phyloP scores from a whole-genome alignment of 2,113 vertebrate genomes.

The Bostrychus sinensis region DNA sequence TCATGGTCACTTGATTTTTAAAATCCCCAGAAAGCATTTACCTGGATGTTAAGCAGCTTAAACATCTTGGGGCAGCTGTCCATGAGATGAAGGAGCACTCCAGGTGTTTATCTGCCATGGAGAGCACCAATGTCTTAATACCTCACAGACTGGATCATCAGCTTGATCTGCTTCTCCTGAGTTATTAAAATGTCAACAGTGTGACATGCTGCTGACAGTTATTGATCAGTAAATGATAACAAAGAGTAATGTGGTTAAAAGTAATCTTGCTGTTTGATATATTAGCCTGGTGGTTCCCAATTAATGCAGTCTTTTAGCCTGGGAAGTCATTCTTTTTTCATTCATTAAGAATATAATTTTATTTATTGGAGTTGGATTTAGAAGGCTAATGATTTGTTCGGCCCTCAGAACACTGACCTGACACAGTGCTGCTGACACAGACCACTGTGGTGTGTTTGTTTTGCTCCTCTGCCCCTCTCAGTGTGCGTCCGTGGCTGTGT shows the following conservation, averaged over 20 bases:
- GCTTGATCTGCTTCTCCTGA: not conserved
- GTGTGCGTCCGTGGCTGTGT: slow-evolving; percentile 16
- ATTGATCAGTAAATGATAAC: not conserved
- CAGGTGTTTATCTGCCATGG: not conserved
- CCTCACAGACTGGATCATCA: not conserved
- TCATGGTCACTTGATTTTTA: slow-evolving; percentile 36
- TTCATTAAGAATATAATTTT: too few relatives aligned
- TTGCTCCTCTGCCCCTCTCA: slow-evolving; percentile 20
- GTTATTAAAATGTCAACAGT: not conserved
- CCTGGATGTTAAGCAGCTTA: slow-evolving; percentile 19
- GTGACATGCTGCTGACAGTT: slow-evolving; percentile 4
- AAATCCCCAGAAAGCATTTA: slow-evolving; percentile 47
- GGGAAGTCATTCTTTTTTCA: not conserved
- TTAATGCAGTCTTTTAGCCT: not conserved
- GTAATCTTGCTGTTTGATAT: not conserved
- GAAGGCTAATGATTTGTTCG: too few relatives aligned
- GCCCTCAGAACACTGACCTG: too few relatives aligned
- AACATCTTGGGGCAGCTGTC: slow-evolving; percentile 53
- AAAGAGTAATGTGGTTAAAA: not conserved
- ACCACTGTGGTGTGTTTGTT: slow-evolving; percentile 38
- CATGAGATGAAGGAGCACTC: slow-evolving; percentile 20
- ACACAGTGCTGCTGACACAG: too few relatives aligned
- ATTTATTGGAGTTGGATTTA: not conserved
- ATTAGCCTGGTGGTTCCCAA: not conserved
- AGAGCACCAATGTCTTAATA: not conserved